Conservation (phyloP, 1,140 invertebrate species). For the Helicorthomorpha holstii region DNA sequence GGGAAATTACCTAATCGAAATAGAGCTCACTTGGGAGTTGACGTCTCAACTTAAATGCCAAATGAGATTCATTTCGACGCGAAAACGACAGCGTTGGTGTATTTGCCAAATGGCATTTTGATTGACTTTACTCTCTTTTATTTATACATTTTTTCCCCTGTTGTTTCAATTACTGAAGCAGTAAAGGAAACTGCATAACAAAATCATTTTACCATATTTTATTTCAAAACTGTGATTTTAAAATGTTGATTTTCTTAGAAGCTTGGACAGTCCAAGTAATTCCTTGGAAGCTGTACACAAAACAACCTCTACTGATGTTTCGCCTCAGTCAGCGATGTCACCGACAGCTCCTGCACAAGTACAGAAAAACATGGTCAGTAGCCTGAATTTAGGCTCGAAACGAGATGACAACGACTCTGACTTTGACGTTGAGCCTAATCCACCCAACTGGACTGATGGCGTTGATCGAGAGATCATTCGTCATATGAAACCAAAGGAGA, state of each 20-base stretch:
- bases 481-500: constrained; percentile 51
- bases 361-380: constrained; percentile 2
- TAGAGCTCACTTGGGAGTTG: too few relatives aligned
- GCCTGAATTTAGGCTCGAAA: neutral
- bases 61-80: too few relatives aligned
- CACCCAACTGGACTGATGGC: constrained; percentile 61
- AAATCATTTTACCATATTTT: neutral
- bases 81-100: too few relatives aligned
- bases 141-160: neutral
- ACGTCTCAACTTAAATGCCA: too few relatives aligned
- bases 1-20: too few relatives aligned
- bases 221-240: neutral
- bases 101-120: too few relatives aligned
- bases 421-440: constrained; percentile 58
- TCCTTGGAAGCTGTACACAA: constrained; percentile 32
- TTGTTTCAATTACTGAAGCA: neutral
- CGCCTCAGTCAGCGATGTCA: constrained; percentile 11
- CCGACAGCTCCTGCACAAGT: neutral
- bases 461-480: constrained; percentile 59
- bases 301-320: constrained; percentile 20
- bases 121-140: neutral
- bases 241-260: constrained; percentile 19
- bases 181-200: too few relatives aligned
- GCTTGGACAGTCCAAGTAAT: constrained; percentile 41
- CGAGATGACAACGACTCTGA: constrained; percentile 42